Evolutionary conservation across 2,113 vertebrate species (phyloP), one percentile per base, ranked within the genome.

Genomic region (Cyphomyrus plagiostoma): DNA sequence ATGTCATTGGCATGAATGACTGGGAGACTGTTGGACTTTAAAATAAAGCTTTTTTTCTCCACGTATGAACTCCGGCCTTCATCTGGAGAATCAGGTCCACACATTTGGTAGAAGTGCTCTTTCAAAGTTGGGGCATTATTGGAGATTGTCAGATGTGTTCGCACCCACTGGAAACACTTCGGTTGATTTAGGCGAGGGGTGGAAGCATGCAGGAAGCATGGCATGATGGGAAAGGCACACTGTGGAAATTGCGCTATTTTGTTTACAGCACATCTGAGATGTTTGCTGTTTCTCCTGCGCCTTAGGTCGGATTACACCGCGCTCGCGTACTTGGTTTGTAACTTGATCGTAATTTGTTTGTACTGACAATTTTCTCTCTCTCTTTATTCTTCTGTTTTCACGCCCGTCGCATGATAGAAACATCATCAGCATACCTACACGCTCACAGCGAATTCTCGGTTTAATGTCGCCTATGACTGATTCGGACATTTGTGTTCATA

Each of bases 301-400:
- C 58, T 23, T n/a, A 9, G 58, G 9, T 62, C 2, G 23, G 7
- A 62, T 62, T 62, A 62, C 8, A 62, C 23, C 7, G 0, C 23
- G 2, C 0, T n/a, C 23, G 9, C 23, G 0, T n/a, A 62, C 8
- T 11, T 3, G 0, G 7, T n/a, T 7, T 62, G 23, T n/a, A 62
- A 62, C 7, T 62, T 62, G 7, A n/a, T 9, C 7, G 2, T n/a
- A n/a, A n/a, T n/a, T 62, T n/a, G 23, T 58, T 23, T n/a, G 19
- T 58, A n/a, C 1, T n/a, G 2, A n/a, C 56, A 58, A 58, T 58
- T 58, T 8, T 58, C 56, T 58, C 21, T 2, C 6, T 9, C 6
- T 62, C n/a, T 23, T 21, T 8, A 58, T 23, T 9, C 7, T 62
- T n/a, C 56, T 9, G 21, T 62, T 62, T 62, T 62, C 21, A n/a